Base-by-base conservation (phyloP, 64 coral and sea anemone genomes). In the Exaiptasia diaphana region DNA sequence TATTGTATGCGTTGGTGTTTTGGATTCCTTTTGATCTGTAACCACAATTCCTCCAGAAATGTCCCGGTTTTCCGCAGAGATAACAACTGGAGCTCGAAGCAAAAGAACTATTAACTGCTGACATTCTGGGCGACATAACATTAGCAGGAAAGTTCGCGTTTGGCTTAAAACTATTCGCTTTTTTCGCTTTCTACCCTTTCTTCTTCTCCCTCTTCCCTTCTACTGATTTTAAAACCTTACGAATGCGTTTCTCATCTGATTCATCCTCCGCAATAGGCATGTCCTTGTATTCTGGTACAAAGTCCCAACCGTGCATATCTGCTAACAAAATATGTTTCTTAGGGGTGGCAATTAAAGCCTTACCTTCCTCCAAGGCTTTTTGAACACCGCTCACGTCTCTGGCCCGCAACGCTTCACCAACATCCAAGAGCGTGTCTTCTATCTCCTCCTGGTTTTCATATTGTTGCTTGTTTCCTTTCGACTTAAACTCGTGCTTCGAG, bases 261-360 rank as follows among this genome's bases (percentile, higher is more conserved):
- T 56, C 80, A 24, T 83, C 43, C 18, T 83, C 80, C 12, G 80
- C 80, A 34, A 69, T 83, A 22, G 80, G 64, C 24, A 50, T 40
- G 9, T 83, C 14, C 41, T 83, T 83, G 53, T 70, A 83, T 38
- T 70, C 80, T 2, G n/a, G 24, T 26, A 83, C 31, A 22, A 83
- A 83, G 21, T 71, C 43, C 63, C 64, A 83, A 83, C 64, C 62
- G 17, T 70, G 44, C 30, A 70, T 4, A 22, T 52, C 62, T 70
- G 80, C 42, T n/a, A 70, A 56, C 10, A 83, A 27, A 52, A 83
- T 70, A 83, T 83, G 80, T 36, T 83, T 83, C 48, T 28, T 67
- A 22, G 41, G 46, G 28, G 43, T 29, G 24, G 31, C 38, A 21
- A 79, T 31, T 37, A 79, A 29, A 12, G 34, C 53, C 54, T 38